These are phyloP conservation scores for Pediacus dermestoides DNA, from an alignment of 2,888 invertebrate genomes.

Conservation along the genomic window DNA sequence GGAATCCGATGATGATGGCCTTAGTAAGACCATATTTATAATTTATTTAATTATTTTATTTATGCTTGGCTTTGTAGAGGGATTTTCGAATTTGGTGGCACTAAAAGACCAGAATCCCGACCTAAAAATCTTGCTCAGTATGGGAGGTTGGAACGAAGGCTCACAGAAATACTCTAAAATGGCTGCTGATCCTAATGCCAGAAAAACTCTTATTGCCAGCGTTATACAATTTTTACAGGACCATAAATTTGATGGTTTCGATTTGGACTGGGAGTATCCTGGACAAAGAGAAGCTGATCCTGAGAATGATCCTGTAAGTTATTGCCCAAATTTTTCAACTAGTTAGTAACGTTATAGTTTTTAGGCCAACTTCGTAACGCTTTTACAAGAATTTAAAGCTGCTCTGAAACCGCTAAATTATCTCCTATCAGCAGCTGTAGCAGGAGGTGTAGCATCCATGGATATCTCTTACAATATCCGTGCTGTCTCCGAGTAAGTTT, in stretches of 20 bases:
- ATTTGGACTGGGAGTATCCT: constrained; percentile 85
- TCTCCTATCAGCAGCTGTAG: constrained; percentile 36
- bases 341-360: constrained; percentile 7
- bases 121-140: constrained; percentile 58
- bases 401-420: constrained; percentile 30
- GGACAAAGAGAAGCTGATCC: constrained; percentile 45
- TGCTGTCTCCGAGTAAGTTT: constrained; percentile 30
- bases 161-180: constrained; percentile 46
- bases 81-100: constrained; percentile 18
- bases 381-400: constrained; percentile 32
- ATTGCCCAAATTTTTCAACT: no score
- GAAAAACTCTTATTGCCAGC: not conserved
- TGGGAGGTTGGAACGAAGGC: constrained; percentile 66
- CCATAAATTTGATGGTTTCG: constrained; percentile 64
- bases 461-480: constrained; percentile 35
- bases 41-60: not conserved
- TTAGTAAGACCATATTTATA: constrained; percentile 23
- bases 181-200: constrained; percentile 45
- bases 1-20: constrained; percentile 32
- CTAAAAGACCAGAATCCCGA: constrained; percentile 53
- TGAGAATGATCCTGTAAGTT: constrained; percentile 25
- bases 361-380: constrained; percentile 34
- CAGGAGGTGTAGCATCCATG: constrained; percentile 31
- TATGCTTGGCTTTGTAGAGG: constrained; percentile 39
- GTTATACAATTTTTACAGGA: constrained; percentile 1